Conservation (phyloP, 2,888 invertebrate species). For the Lithophane leautieri region DNA sequence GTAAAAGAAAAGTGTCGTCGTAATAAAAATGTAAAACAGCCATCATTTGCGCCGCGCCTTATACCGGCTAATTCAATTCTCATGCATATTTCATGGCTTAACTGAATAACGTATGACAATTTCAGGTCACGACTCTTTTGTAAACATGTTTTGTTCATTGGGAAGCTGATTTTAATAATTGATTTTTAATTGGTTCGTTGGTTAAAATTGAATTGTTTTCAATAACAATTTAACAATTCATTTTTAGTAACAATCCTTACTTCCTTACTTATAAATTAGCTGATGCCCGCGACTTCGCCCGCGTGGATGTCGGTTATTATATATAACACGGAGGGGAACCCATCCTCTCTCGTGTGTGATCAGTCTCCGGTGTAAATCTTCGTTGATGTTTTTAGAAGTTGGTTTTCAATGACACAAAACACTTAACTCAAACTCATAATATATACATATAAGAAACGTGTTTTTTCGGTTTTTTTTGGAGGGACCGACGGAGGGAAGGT, state of each 20-base stretch:
- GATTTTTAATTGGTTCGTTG: conserved; percentile 36
- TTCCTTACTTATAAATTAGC: too few relatives aligned
- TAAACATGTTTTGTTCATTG: conserved; percentile 65
- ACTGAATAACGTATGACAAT: conserved; percentile 77
- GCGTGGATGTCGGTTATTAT: too few relatives aligned
- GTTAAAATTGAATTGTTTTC: not conserved
- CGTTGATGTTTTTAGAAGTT: too few relatives aligned
- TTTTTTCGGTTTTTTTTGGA: too few relatives aligned
- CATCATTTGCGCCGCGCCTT: conserved; percentile 64
- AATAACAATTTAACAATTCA: not conserved
- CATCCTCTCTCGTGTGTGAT: too few relatives aligned
- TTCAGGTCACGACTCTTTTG: conserved; percentile 70
- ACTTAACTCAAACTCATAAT: too few relatives aligned
- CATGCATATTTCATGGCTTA: conserved; percentile 79
- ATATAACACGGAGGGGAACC: too few relatives aligned
- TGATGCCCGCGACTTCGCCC: too few relatives aligned
- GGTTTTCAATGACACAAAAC: too few relatives aligned
- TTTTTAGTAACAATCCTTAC: not conserved
- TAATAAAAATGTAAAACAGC: conserved; percentile 78
- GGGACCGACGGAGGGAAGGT: too few relatives aligned
- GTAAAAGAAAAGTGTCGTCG: conserved; percentile 68
- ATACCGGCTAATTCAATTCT: conserved; percentile 74
- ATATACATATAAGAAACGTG: too few relatives aligned
- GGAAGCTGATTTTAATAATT: conserved; percentile 43
- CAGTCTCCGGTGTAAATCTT: too few relatives aligned